Evolutionary conservation across 2,797 vertebrate genomes (phyloP), one percentile per base, ranked within the genome.

Genomic region (Mallotus villosus): DNA sequence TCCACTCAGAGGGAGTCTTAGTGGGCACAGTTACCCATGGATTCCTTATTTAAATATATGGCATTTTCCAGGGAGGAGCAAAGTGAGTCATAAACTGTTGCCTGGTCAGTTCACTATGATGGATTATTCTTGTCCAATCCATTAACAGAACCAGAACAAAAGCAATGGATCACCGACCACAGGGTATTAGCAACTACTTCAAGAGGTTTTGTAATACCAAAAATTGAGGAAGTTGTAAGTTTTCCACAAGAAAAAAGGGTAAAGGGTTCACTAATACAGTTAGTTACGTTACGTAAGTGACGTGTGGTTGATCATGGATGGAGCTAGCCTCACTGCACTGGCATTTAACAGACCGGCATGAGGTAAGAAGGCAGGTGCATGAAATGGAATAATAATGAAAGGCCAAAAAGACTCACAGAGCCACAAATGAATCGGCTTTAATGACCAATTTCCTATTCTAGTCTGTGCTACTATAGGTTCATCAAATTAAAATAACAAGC

Each of bases 31-130:
- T 74, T 78, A 63, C 68, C 66, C 73, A 46, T 29, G 34, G 11
- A 70, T 72, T 53, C 62, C 62, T 82, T 63, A 84, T 86, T 86
- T 86, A 80, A 86, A 87, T 85, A 80, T 76, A 86, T 85, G 77
- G 81, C 79, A 80, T 87, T 89, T 91, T 90, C 82, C 87, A 82
- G 83, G 80, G 58, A 58, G 77, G 78, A 25, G 24, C 7, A 22
- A n/a, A 64, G 21, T n/a, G 60, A 55, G 70, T 88, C 46, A 77
- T 91, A 90, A 87, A 90, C 53, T 19, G 0, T 55, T 79, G 89
- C 89, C 90, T 81, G 62, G 86, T 76, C n/a, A 89, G 90, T 88
- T 90, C 86, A 86, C 70, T 25, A 41, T 69, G 72, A 90, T 81
- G 81, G 41, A 46, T 14, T 46, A 46, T 46, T 46, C 12, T 46